Evolutionary conservation across 2,888 invertebrate species (phyloP), one percentile per base, ranked within the genome.

Genomic region (Hydropsyche betteni): DNA sequence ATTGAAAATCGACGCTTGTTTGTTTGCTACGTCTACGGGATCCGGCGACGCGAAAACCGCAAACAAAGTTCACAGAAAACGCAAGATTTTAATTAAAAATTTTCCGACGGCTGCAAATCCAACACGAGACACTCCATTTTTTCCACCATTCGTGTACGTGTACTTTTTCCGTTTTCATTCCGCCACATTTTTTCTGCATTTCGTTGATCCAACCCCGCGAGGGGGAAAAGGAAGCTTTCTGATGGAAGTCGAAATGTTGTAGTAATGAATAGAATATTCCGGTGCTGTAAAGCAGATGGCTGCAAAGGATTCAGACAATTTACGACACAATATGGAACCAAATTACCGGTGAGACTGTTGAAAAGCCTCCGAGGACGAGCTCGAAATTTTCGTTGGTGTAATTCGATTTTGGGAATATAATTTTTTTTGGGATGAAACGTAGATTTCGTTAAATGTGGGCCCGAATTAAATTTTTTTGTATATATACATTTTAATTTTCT

Each of bases 281-380:
- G 10, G 7, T 12, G 12, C 34, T 33, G 68, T 68, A 36, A 34
- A 33, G 68, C 68, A 68, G 68, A 24, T 44, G 68, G 44, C 38
- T 10, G 12, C 44, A 36, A 68, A 36, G 68, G 38, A 68, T 68
- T 68, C 68, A 12, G 34, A 33, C 68, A 68, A 68, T 68, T 68
- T 68, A 68, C 68, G 68, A 34, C 68, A 44, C 68, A 68, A 68
- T 68, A 68, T 44, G n/a, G 68, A 38, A 68, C 68, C 36, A 68
- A 68, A 68, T 68, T 68, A 68, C 68, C 68, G n/a, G 68, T 12
- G 68, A 33, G 12, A 36, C 24, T 36, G 44, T 2, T 44, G 44
- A 44, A 44, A 44, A 44, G 24, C 24, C 24, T 24, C 24, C 44
- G 55, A 44, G 36, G 68, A 33, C 12, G 64, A 33, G 24, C 24